Conservation (phyloP, 2,888 invertebrate species). For the Cactoblastis cactorum region DNA sequence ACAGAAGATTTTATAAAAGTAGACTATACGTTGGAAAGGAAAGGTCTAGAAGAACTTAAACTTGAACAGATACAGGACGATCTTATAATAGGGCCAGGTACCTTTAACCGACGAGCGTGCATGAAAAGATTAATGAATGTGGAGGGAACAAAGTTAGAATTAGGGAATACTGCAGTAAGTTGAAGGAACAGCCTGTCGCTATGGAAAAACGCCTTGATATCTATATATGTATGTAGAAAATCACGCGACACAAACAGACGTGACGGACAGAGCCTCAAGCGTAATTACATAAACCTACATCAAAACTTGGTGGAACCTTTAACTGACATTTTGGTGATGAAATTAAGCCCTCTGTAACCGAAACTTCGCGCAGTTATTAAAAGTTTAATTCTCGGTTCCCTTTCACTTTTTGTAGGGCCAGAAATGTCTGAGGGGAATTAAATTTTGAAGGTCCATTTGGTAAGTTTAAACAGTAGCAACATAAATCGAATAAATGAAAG, state of each 20-base stretch:
- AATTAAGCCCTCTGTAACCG: neutral
- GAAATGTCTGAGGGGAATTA: neutral
- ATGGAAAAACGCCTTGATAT: no score
- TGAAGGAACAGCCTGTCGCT: no score
- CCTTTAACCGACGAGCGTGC: no score
- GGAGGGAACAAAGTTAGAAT: no score
- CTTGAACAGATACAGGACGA: no score
- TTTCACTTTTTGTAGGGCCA: neutral
- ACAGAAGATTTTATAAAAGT: no score
- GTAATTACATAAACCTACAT: slow-evolving; percentile 4
- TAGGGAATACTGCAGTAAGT: no score
- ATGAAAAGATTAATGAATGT: no score
- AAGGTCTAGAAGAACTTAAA: no score
- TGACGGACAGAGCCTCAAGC: neutral
- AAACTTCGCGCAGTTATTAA: neutral
- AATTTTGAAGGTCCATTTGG: neutral
- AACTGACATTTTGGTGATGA: neutral
- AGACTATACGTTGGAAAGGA: no score
- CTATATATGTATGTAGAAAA: neutral
- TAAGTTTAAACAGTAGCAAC: neutral
- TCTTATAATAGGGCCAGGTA: no score
- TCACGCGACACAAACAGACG: neutral
- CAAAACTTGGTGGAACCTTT: slow-evolving; percentile 2
- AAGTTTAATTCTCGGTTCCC: slow-evolving; percentile 2
- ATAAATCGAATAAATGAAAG: neutral